Evolutionary conservation across 53 echinoderm and acorn worm species (phyloP), one percentile per base, ranked within the genome.

Genomic region (Holothuria leucospilota): DNA sequence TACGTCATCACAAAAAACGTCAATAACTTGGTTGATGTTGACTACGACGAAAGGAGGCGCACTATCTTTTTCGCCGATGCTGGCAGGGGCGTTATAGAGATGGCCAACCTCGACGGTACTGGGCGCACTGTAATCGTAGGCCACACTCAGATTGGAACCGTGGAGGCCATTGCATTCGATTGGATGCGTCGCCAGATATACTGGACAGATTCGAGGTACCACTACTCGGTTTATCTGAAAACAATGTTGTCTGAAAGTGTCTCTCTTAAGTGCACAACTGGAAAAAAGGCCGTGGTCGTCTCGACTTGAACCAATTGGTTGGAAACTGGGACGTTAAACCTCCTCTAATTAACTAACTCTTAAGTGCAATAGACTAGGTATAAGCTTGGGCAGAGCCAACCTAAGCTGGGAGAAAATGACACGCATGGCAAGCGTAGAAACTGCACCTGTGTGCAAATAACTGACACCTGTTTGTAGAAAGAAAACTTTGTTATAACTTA

Each of bases 101-200:
- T 89, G 28, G 91, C 93, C 16, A 86, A 88, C 4, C 25, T 85
- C 2, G 92, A 99, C 75, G 92, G 92, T 8, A 39, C 46, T 25
- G 87, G 73, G 13, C 66, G 95, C 24, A 59, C 84, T 46, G 89
- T 95, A 4, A 38, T 94, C n/a, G 73, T 91, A 11, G 84, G 59
- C 15, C 70, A 81, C 8, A 84, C 78, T 13, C 87, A 87, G 12
- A 90, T 99, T 23, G 89, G 80, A 11, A 80, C 60, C 14, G 84
- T 95, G 12, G 91, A 93, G 68, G 99, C 95, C 2, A 63, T 99
- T 26, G 99, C 95, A 13, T 63, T 99, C 18, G 99, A 99, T 60
- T 95, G 93, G 95, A 90, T 99, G 84, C 93, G 90, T 39, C 66
- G 99, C 13, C 85, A 92, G 65, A 84, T 99, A 15, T 99, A 95